Conservation (phyloP, 2,888 invertebrate genomes). For the Dynastes maya region DNA sequence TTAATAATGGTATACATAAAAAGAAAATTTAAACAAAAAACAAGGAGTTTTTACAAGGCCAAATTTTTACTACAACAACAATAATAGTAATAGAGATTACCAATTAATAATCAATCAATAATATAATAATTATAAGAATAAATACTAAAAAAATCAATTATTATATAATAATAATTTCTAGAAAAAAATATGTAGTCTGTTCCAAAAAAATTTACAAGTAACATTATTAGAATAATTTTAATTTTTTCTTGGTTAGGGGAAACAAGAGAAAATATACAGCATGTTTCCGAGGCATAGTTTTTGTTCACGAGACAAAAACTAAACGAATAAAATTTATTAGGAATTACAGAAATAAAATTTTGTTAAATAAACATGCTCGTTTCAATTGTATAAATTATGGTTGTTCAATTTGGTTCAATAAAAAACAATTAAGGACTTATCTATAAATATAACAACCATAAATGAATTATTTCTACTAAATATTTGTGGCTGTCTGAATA, state of each 20-base stretch:
- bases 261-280: neutral
- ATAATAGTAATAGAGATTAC: slow-evolving; percentile 41
- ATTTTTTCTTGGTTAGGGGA: neutral
- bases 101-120: slow-evolving; percentile 25
- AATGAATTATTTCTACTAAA: no score
- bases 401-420: neutral
- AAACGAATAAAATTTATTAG: no score
- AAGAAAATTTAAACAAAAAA: neutral
- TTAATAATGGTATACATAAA: slow-evolving; percentile 2
- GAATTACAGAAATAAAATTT: no score
- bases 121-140: slow-evolving; percentile 33
- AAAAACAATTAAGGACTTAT: no score
- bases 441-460: no score
- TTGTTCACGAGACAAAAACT: no score
- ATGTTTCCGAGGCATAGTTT: neutral
- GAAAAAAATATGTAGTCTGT: slow-evolving; percentile 19
- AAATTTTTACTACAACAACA: slow-evolving; percentile 41
- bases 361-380: no score
- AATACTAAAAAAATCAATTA: slow-evolving; percentile 13
- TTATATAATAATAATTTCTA: slow-evolving; percentile 24
- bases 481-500: no score
- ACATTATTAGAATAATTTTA: slow-evolving; percentile 37
- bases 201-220: slow-evolving; percentile 10
- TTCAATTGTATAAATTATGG: neutral
- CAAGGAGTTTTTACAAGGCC: slow-evolving; percentile 47